phyloP scores from a whole-genome alignment of 2,797 vertebrate species.

The Furcifer pardalis region DNA sequence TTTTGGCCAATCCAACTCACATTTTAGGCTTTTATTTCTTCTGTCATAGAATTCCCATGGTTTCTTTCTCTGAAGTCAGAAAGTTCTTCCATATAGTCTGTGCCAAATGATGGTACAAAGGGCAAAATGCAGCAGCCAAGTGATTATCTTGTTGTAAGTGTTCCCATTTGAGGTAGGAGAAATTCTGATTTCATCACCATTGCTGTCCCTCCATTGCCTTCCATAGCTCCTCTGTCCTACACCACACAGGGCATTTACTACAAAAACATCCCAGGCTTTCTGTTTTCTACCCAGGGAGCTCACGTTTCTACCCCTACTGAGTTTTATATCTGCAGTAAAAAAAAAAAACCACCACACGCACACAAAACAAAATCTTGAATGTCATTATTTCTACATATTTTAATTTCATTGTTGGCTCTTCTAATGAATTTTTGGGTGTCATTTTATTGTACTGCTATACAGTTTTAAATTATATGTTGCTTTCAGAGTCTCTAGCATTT shows the following conservation, averaged over 20 bases:
- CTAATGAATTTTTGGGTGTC: neutral
- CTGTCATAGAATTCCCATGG: neutral
- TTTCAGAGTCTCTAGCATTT: neutral
- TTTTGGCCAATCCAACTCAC: no score
- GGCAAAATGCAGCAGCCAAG: neutral
- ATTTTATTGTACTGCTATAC: neutral
- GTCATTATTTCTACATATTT: neutral
- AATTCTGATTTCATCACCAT: no score
- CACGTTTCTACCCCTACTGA: neutral
- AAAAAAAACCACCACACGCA: no score
- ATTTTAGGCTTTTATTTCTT: no score
- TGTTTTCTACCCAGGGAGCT: neutral
- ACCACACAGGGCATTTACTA: neutral
- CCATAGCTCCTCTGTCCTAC: neutral
- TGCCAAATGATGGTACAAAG: neutral
- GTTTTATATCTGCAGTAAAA: neutral
- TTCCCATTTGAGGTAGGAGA: neutral
- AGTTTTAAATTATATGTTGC: neutral
- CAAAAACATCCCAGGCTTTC: neutral
- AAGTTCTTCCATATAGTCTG: no score
- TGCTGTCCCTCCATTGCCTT: no score
- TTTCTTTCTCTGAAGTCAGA: no score
- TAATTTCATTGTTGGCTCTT: neutral
- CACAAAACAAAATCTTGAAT: neutral
- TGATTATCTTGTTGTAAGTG: neutral